Base-by-base conservation (phyloP, 1,140 invertebrate genomes). In the Pogonus chalceus region DNA sequence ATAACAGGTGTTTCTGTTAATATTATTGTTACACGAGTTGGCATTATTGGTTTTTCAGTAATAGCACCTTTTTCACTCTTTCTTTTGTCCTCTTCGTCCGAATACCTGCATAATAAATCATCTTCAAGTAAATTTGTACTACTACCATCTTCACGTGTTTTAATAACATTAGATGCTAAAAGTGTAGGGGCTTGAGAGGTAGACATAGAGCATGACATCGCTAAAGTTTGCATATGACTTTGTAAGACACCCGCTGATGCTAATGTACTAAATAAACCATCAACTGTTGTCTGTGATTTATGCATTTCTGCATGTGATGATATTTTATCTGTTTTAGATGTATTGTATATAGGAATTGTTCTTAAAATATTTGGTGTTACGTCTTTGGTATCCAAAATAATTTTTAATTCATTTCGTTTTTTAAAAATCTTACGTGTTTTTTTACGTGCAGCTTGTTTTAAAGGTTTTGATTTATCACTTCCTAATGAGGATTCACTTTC, bases 1-100 rank as follows among this genome's bases (percentile, higher is more conserved):
- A 73, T 63, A 0, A 83, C 83, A 26, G 79, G 74, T 0, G 83
- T 86, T 68, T 87, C 85, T 46, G 69, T 76, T 0, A 88, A 65
- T 1, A 72, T 70, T 2, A 87, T 67, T 51, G 73, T 80, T 35
- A 85, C 75, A 57, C 73, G 72, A 20, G 74, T 62, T 7, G 77
- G 74, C 16, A 61, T 49, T 35, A 12, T 43, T 31, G 26, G 26
- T 31, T 14, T 31, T 31, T 31, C 26, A 31, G 14, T 7, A 14
- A 7, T 4, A 31, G 14, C 26, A 10, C 18, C 37, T 43, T 43
- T 9, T 3, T 4, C 7, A 3, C 37, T 16, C 7, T 43, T 16
- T 10, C 9, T 18, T 31, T 31, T 43, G 4, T 43, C 18, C 9
- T 43, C 37, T 43, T 43, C 37, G 9, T 9, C 9, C 9, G 18